phyloP scores from a whole-genome alignment of 2,797 vertebrate species.

The Melanotaenia parkinsoni region DNA sequence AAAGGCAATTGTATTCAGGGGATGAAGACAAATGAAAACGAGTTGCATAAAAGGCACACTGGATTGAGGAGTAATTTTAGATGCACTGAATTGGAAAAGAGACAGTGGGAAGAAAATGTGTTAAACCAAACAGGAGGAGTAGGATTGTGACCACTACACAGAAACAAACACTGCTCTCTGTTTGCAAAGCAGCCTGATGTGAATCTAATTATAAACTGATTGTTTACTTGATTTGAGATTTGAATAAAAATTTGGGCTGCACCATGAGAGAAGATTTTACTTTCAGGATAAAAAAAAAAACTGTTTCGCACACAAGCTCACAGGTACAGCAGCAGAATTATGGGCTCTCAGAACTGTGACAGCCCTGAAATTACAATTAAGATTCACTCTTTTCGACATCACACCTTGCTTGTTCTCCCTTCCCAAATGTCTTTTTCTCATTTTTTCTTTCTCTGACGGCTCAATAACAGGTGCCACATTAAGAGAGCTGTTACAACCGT shows the following conservation, averaged over 20 bases:
- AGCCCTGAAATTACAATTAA: slow-evolving; percentile 88
- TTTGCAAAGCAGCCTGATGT: slow-evolving; percentile 49
- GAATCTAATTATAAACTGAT: slow-evolving; percentile 50
- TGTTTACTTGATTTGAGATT: slow-evolving; percentile 38
- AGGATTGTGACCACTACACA: slow-evolving; percentile 23
- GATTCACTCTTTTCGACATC: slow-evolving; percentile 74
- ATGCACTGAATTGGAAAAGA: slow-evolving; percentile 35
- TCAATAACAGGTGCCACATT: slow-evolving; percentile 87
- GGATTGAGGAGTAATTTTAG: slow-evolving; percentile 39
- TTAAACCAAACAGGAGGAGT: slow-evolving; percentile 26
- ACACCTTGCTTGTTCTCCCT: slow-evolving; percentile 75
- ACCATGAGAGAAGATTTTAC: slow-evolving; percentile 44
- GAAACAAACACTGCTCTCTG: slow-evolving; percentile 25
- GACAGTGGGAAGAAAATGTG: slow-evolving; percentile 23
- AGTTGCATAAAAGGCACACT: slow-evolving; percentile 18
- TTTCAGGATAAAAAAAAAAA: slow-evolving; percentile 37
- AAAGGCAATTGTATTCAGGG: slow-evolving; percentile 39
- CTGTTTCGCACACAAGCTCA: slow-evolving; percentile 70
- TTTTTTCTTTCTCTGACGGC: slow-evolving; percentile 78
- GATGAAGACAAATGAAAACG: slow-evolving; percentile 42
- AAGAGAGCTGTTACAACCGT: slow-evolving; percentile 85
- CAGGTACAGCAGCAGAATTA: slow-evolving; percentile 84
- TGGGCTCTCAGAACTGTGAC: slow-evolving; percentile 83
- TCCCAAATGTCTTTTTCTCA: slow-evolving; percentile 68
- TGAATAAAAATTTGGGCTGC: slow-evolving; percentile 39